Percentiles rank a stretch among this genome's conserved stretches.
Conservation (phyloP, 1,140 invertebrate genomes). For the Pseudomyrmex gracilis region DNA sequence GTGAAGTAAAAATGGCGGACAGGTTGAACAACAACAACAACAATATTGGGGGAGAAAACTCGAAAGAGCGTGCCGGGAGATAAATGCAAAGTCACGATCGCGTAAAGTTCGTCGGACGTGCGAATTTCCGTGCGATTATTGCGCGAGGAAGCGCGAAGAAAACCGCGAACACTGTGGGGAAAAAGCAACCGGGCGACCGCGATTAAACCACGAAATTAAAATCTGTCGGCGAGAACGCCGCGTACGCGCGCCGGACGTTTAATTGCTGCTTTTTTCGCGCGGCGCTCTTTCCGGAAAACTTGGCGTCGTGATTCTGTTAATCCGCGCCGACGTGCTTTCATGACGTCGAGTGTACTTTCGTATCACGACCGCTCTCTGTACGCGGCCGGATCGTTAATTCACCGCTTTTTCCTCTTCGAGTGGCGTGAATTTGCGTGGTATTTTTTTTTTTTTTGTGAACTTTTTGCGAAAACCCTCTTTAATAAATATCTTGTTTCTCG, state of each 20-base stretch:
- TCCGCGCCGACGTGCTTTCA: slow-evolving; percentile 6
- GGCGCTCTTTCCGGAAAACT: background rate
- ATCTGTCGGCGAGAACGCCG: slow-evolving; percentile 3
- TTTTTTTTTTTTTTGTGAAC: background rate
- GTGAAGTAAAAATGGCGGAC: background rate
- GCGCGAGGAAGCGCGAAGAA: background rate
- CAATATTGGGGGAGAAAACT: background rate
- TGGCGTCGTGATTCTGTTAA: slow-evolving; percentile 38
- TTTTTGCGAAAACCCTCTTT: background rate
- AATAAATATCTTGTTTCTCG: background rate
- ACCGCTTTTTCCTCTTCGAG: background rate
- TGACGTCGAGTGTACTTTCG: slow-evolving; percentile 6
- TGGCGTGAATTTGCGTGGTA: background rate
- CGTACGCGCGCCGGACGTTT: background rate
- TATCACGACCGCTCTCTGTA: background rate
- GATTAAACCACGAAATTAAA: slow-evolving; percentile 61
- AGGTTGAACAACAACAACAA: no score
- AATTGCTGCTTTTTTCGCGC: slow-evolving; percentile 11
- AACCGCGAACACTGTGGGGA: slow-evolving; percentile 1
- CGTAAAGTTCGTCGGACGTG: slow-evolving; percentile 27
- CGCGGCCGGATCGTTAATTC: slow-evolving; percentile 12
- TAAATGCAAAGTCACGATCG: slow-evolving; percentile 32
- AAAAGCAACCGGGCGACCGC: slow-evolving; percentile 16
- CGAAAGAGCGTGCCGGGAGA: slow-evolving; percentile 7
- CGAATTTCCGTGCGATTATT: slow-evolving; percentile 38